phyloP scores from a whole-genome alignment of 64 coral and sea anemone genomes.

The Porites lutea region DNA sequence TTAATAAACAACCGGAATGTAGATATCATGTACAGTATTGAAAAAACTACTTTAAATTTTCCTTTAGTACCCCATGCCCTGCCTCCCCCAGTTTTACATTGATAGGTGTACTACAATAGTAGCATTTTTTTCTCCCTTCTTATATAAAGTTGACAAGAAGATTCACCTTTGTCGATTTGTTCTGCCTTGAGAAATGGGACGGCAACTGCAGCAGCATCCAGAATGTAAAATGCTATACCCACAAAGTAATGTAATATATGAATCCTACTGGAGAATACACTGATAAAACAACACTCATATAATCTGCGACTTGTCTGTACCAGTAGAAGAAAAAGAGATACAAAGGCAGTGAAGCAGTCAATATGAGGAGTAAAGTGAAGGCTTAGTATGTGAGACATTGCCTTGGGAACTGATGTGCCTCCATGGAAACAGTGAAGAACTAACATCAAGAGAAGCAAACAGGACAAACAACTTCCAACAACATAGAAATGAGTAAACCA shows the following conservation, averaged over 20 bases:
- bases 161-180: slow-evolving; percentile 56
- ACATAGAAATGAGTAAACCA: slow-evolving; percentile 98
- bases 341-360: slow-evolving; percentile 70
- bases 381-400: slow-evolving; percentile 53
- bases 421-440: slow-evolving; percentile 57
- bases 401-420: slow-evolving; percentile 14
- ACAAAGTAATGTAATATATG: slow-evolving; percentile 84
- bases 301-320: slow-evolving; percentile 85
- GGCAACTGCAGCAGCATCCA: slow-evolving; percentile 75
- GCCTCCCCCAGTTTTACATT: too few species aligned
- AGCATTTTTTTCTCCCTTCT: too few species aligned
- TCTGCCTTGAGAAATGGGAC: slow-evolving; percentile 40
- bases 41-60: too few species aligned
- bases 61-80: too few species aligned
- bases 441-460: slow-evolving; percentile 50
- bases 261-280: slow-evolving; percentile 88
- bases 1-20: too few species aligned
- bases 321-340: slow-evolving; percentile 75
- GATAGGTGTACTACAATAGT: too few species aligned
- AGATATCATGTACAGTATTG: too few species aligned
- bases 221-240: slow-evolving; percentile 79
- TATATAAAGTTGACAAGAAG: too few species aligned
- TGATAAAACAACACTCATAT: slow-evolving; percentile 86
- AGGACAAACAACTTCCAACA: slow-evolving; percentile 75
- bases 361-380: slow-evolving; percentile 8